phyloP scores from a whole-genome alignment of 2,797 vertebrate species.

The Phrynocephalus forsythii region DNA sequence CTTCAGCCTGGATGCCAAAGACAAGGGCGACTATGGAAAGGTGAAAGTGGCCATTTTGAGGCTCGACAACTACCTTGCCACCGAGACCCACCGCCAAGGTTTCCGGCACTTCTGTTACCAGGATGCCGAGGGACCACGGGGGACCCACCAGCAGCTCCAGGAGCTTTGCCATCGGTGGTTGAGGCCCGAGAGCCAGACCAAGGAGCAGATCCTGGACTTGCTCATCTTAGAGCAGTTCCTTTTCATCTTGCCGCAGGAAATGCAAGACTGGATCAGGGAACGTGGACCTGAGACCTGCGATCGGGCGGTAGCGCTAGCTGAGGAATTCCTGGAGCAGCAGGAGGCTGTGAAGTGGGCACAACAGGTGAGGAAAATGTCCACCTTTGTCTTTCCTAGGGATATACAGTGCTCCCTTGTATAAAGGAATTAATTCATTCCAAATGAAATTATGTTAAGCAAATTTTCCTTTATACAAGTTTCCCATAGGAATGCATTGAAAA shows the following conservation, averaged over 20 bases:
- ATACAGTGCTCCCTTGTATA: too few species aligned
- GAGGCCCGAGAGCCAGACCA: constrained; percentile 34
- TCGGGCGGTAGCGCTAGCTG: constrained; percentile 10
- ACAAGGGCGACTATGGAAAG: constrained; percentile 40
- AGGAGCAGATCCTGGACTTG: constrained; percentile 44
- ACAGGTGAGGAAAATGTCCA: constrained; percentile 3
- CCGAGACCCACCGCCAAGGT: constrained; percentile 31
- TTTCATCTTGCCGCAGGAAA: constrained; percentile 38
- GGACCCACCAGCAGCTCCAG: constrained; percentile 21
- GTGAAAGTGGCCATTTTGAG: constrained; percentile 42
- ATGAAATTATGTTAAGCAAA: too few species aligned
- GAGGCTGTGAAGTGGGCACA: constrained; percentile 25
- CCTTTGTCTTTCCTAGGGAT: not conserved
- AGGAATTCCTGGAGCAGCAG: constrained; percentile 34
- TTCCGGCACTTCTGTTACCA: constrained; percentile 42
- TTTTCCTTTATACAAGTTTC: too few species aligned
- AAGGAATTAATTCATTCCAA: too few species aligned
- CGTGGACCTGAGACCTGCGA: constrained; percentile 21
- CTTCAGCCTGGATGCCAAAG: constrained; percentile 31
- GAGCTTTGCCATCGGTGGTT: constrained; percentile 38
- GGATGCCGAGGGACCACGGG: constrained; percentile 13
- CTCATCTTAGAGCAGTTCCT: constrained; percentile 45
- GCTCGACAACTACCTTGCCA: constrained; percentile 10
- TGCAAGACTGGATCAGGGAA: constrained; percentile 39
- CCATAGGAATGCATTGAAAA: too few species aligned